phyloP scores from a whole-genome alignment of 1,140 invertebrate species.

The Drosophila pseudoananassae region DNA sequence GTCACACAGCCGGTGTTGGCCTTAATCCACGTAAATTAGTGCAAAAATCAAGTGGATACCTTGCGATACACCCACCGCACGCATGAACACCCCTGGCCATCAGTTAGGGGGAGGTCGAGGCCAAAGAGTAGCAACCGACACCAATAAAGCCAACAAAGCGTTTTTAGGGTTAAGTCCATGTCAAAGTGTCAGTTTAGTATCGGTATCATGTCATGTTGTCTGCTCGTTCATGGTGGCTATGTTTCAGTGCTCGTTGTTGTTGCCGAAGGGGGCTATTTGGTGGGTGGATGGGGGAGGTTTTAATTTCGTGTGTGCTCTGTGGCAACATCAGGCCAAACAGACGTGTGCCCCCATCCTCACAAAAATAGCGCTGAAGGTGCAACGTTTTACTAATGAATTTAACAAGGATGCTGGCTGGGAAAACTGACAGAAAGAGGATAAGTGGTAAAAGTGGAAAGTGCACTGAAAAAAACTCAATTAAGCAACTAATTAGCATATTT shows the following conservation, averaged over 20 bases:
- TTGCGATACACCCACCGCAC: slow-evolving; percentile 22
- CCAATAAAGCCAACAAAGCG: slow-evolving; percentile 82
- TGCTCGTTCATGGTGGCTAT: slow-evolving; percentile 33
- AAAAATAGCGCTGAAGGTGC: slow-evolving; percentile 65
- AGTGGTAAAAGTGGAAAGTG: background rate
- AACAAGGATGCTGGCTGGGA: slow-evolving; percentile 63
- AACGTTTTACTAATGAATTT: slow-evolving; percentile 82
- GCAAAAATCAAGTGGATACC: slow-evolving; percentile 82
- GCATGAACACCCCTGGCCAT: slow-evolving; percentile 14
- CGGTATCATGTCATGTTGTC: slow-evolving; percentile 84
- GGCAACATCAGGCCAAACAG: slow-evolving; percentile 78
- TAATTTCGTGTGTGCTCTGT: slow-evolving; percentile 71
- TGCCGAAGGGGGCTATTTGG: slow-evolving; percentile 11
- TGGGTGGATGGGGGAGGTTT: slow-evolving; percentile 54
- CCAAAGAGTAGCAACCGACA: slow-evolving; percentile 64
- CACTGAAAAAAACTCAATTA: slow-evolving; percentile 3
- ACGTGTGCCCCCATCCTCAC: slow-evolving; percentile 49
- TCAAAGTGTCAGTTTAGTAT: slow-evolving; percentile 84
- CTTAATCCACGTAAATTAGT: slow-evolving; percentile 82
- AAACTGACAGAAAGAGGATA: background rate
- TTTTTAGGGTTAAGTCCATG: slow-evolving; percentile 84
- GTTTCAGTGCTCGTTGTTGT: slow-evolving; percentile 19
- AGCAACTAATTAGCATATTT: background rate
- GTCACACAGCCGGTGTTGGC: slow-evolving; percentile 28
- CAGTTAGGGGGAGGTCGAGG: slow-evolving; percentile 14